Evolutionary conservation across 2,113 vertebrate species (phyloP).

Genomic region (Todiramphus chloris): DNA sequence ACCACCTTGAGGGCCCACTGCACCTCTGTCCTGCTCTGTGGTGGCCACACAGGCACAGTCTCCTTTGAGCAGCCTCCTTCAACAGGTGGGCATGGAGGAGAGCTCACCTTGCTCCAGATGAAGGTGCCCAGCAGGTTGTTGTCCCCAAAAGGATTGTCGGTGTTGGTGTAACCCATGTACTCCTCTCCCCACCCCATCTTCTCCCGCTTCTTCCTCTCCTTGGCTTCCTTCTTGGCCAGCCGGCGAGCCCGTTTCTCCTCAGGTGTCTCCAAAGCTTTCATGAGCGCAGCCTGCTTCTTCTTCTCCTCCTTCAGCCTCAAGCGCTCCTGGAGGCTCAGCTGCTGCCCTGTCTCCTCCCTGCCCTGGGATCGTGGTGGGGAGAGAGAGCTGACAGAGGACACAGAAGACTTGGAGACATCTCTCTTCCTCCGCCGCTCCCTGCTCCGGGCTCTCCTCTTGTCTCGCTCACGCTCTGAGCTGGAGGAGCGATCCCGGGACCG

Average conservation of each 20-base stretch:
- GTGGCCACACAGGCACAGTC: accelerated
- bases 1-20: accelerated
- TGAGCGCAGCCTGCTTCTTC: constrained; percentile 82
- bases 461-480: not conserved
- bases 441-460: not conserved
- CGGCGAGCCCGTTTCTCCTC: constrained; percentile 94
- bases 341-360: constrained; percentile 38
- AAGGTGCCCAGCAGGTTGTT: constrained; percentile 97
- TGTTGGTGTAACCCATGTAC: constrained; percentile 99
- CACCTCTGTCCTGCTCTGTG: accelerated
- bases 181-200: constrained; percentile 99
- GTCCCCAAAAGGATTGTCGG: constrained; percentile 97
- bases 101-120: constrained; percentile 94
- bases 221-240: constrained; percentile 94
- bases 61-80: not conserved
- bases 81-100: accelerated
- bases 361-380: not conserved
- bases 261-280: constrained; percentile 94
- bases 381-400: constrained; percentile 75
- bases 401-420: constrained; percentile 73
- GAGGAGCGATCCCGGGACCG: constrained; percentile 12
- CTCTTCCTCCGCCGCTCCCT: not conserved
- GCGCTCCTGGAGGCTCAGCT: constrained; percentile 74
- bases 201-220: constrained; percentile 95
- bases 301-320: constrained; percentile 74